These are phyloP conservation scores for Sebastes hopkinsi DNA, from an alignment of 2,797 vertebrate species.

Conservation along the genomic window DNA sequence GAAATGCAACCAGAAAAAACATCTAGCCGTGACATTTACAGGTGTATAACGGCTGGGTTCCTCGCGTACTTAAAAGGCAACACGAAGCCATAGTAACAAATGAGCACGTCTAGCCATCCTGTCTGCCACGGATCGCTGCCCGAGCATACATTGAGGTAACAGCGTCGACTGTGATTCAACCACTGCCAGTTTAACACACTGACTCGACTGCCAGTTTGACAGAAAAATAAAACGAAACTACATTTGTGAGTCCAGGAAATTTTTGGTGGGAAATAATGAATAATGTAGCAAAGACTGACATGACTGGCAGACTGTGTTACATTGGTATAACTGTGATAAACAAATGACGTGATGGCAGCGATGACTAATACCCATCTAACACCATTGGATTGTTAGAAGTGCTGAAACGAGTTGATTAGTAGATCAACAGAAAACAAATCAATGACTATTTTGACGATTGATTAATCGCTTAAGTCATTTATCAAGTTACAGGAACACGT, in stretches of 20 bases:
- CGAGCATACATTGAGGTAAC: slow-evolving; percentile 18
- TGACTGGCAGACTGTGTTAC: neutral
- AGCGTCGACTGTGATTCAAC: neutral
- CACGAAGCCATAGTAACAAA: slow-evolving; percentile 36
- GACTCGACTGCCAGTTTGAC: neutral
- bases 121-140: slow-evolving; percentile 45
- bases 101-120: slow-evolving; percentile 29
- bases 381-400: neutral
- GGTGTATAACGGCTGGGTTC: slow-evolving; percentile 10
- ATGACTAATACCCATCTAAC: neutral
- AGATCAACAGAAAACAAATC: neutral
- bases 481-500: neutral
- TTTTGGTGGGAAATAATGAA: neutral
- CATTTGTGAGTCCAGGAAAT: neutral
- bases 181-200: slow-evolving; percentile 1
- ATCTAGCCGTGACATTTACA: slow-evolving; percentile 53
- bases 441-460: neutral
- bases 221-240: slow-evolving; percentile 9
- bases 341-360: neutral
- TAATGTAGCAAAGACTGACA: neutral
- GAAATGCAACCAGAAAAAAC: slow-evolving; percentile 23
- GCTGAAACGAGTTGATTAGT: neutral
- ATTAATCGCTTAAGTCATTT: neutral
- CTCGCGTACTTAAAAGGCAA: slow-evolving; percentile 4
- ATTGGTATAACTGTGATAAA: neutral